phyloP scores from a whole-genome alignment of 2,113 vertebrate species.

The Epinephelus cyanopodus region DNA sequence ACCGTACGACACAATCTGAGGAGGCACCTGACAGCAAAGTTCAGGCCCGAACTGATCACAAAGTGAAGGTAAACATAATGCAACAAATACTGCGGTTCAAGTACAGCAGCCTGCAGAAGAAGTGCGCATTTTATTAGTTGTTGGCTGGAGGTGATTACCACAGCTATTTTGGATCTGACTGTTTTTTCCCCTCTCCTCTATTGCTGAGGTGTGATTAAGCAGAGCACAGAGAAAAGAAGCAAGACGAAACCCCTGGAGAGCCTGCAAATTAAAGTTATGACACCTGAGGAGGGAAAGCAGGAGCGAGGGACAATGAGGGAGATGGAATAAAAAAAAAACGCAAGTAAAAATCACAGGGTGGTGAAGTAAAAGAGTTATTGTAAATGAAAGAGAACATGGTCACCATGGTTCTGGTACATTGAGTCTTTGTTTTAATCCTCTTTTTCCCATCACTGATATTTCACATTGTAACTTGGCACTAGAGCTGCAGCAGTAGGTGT shows the following conservation, averaged over 20 bases:
- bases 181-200: neutral
- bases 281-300: conserved; percentile 61
- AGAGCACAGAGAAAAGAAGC: conserved; percentile 38
- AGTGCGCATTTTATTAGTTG: conserved; percentile 7
- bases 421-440: neutral
- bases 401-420: neutral
- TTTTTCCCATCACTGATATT: neutral
- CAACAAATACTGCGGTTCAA: neutral
- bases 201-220: conserved; percentile 62
- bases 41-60: neutral
- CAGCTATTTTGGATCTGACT: conserved; percentile 36
- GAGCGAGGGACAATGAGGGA: conserved; percentile 28
- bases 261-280: conserved; percentile 73
- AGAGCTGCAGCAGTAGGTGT: too few species aligned
- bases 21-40: neutral
- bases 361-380: neutral
- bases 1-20: neutral
- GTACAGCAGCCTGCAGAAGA: neutral
- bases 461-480: neutral
- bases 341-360: neutral
- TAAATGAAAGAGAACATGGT: conserved; percentile 18
- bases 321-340: neutral
- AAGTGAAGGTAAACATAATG: conserved; percentile 1
- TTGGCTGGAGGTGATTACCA: conserved; percentile 38
- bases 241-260: conserved; percentile 62